Conservation (phyloP, 2,797 vertebrate genomes). For the Oreonectes daqikongensis region DNA sequence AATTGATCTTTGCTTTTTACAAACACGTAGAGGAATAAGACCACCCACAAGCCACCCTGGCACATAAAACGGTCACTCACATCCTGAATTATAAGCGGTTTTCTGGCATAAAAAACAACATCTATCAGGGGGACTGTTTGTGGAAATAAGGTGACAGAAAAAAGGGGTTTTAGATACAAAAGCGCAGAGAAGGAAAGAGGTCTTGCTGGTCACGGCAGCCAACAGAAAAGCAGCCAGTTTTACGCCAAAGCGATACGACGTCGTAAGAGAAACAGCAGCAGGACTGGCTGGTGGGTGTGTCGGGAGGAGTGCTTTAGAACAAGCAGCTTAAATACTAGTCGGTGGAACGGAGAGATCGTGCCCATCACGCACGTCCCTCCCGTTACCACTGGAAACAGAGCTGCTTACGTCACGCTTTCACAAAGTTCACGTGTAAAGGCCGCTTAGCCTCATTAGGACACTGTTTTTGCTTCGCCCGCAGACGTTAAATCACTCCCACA, state of each 20-base stretch:
- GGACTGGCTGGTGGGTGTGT: slow-evolving; percentile 53
- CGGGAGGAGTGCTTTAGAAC: slow-evolving; percentile 67
- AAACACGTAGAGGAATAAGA: slow-evolving; percentile 20
- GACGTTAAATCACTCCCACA: slow-evolving; percentile 33
- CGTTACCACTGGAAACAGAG: slow-evolving; percentile 46
- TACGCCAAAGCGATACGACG: slow-evolving; percentile 49
- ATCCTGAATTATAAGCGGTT: slow-evolving; percentile 41
- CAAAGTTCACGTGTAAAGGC: slow-evolving; percentile 50
- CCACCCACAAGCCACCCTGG: slow-evolving; percentile 32
- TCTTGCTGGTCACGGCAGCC: slow-evolving; percentile 45
- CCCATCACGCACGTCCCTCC: background rate
- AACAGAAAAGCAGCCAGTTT: slow-evolving; percentile 49
- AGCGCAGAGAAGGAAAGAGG: slow-evolving; percentile 39
- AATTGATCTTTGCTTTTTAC: background rate
- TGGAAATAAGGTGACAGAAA: slow-evolving; percentile 35
- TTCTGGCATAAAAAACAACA: slow-evolving; percentile 47
- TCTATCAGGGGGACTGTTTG: slow-evolving; percentile 32
- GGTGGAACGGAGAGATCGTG: slow-evolving; percentile 50
- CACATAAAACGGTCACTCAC: slow-evolving; percentile 47
- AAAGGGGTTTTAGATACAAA: slow-evolving; percentile 44
- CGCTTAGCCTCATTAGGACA: slow-evolving; percentile 49
- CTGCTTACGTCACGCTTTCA: slow-evolving; percentile 54
- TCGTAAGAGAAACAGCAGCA: slow-evolving; percentile 56
- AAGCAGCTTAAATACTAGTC: slow-evolving; percentile 69
- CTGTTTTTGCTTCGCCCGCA: slow-evolving; percentile 2